Evolutionary conservation across 2,797 vertebrate species (phyloP), one percentile per base, ranked within the genome.

Genomic region (Lophotriccus pileatus): DNA sequence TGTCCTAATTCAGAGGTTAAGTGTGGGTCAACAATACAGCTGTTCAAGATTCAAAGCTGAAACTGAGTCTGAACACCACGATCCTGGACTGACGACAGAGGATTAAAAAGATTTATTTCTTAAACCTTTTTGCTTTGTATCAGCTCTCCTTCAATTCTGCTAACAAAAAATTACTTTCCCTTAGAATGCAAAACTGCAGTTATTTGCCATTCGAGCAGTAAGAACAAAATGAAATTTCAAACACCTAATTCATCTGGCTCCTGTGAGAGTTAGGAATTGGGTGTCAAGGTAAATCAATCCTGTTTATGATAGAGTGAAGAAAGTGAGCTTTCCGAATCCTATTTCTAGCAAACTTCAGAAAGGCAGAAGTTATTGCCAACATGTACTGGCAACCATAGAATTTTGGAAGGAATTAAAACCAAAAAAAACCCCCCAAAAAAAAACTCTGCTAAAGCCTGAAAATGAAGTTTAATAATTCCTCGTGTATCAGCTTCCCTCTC

Each of bases 361-460:
- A 77, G 9, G 18, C 37, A 50, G 37, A 63, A 25, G 6, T 67
- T 73, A 50, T 12, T 46, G 23, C 17, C 24, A 76, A n/a, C 9
- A 34, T 14, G 10, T 7, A 53, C 15, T 44, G 34, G 32, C 32
- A 92, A 49, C 14, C 50, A 41, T 2, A n/a, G 13, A 82, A 46
- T 53, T 84, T 41, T 78, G 36, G 80, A 78, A 16, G 4, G 21
- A 30, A 70, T 27, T 59, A 39, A 55, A 85, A 49, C 4, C 5
- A 27, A 56, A 84, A 88, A 49, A 7, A 46, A 0, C 1, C 3
- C 3, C 3, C 14, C 4, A 3, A 22, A 56, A 3, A 22, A 60
- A 80, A 52, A 11, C 10, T 16, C 7, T 16, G 2, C 34, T 27
- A 78, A 37, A 70, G 37, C 14, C 17, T 64, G 62, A 81, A 85